phyloP scores from a whole-genome alignment of 2,113 vertebrate genomes.

The Protobothrops mucrosquamatus region DNA sequence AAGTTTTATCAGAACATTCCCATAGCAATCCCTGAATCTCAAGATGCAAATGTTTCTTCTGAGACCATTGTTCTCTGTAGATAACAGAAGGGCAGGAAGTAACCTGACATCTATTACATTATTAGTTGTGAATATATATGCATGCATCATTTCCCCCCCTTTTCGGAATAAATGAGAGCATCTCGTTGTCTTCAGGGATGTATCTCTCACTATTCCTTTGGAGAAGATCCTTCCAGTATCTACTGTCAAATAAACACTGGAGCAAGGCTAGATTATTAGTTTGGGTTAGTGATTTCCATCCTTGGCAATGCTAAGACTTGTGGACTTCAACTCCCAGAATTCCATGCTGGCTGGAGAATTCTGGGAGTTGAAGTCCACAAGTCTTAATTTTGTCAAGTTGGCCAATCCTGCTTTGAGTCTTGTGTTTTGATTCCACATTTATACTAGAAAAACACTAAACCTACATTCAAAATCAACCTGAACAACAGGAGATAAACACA shows the following conservation, averaged over 20 bases:
- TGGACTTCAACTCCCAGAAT: not conserved
- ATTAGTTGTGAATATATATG: not conserved
- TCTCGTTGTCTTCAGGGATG: no score
- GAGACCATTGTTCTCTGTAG: not conserved
- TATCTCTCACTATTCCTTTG: no score
- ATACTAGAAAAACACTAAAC: not conserved
- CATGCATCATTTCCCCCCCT: not conserved
- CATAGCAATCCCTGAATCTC: not conserved
- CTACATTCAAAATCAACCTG: not conserved
- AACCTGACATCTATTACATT: not conserved
- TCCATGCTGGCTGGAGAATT: not conserved
- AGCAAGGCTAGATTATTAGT: no score
- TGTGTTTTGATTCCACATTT: not conserved
- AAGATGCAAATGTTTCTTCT: not conserved
- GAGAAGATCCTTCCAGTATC: no score
- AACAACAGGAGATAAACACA: not conserved
- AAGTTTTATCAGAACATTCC: not conserved
- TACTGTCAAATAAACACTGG: no score
- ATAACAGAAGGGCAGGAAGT: not conserved
- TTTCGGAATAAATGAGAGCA: no score
- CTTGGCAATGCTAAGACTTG: not conserved
- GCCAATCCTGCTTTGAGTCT: no score
- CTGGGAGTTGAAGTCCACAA: not conserved
- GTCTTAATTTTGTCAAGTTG: not conserved
- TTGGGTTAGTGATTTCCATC: no score